Evolutionary conservation across 2,797 vertebrate species (phyloP).

Genomic region (Anguilla marmorata): DNA sequence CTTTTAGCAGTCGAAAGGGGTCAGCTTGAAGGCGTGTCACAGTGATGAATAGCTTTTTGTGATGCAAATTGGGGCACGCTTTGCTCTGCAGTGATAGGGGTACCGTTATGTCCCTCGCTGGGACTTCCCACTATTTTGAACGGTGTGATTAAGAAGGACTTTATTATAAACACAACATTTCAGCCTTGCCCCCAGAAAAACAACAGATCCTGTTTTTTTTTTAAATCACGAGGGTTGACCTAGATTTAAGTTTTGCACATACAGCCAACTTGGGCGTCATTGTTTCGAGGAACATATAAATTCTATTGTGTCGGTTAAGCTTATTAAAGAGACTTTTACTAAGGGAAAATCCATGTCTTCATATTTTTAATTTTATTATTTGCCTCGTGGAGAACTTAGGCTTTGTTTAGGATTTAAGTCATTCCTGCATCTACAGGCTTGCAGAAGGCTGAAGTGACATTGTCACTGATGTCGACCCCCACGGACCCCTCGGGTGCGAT

Average conservation of each 20-base stretch:
- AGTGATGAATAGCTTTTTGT: conserved; percentile 56
- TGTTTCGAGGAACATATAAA: neutral
- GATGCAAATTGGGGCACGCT: conserved; percentile 69
- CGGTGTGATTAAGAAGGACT: neutral
- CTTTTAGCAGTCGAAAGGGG: conserved; percentile 15
- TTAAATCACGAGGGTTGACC: neutral
- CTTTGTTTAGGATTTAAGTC: conserved; percentile 29
- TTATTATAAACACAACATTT: neutral
- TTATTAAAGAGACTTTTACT: neutral
- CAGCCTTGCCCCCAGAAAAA: neutral
- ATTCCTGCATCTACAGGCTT: conserved; percentile 45
- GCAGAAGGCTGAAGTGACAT: conserved; percentile 37
- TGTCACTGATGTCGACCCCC: conserved; percentile 87
- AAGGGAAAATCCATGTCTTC: neutral
- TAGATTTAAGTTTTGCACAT: neutral
- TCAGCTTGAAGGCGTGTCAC: conserved; percentile 47
- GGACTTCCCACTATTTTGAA: neutral
- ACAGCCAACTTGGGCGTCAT: neutral
- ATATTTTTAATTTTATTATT: neutral
- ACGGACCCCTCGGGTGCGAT: conserved; percentile 85
- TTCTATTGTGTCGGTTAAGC: neutral
- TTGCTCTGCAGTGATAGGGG: conserved; percentile 46
- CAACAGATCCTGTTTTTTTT: neutral
- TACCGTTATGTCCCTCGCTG: neutral
- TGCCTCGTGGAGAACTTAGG: neutral